phyloP scores from a whole-genome alignment of 2,113 vertebrate genomes.

The Coreoperca whiteheadi region DNA sequence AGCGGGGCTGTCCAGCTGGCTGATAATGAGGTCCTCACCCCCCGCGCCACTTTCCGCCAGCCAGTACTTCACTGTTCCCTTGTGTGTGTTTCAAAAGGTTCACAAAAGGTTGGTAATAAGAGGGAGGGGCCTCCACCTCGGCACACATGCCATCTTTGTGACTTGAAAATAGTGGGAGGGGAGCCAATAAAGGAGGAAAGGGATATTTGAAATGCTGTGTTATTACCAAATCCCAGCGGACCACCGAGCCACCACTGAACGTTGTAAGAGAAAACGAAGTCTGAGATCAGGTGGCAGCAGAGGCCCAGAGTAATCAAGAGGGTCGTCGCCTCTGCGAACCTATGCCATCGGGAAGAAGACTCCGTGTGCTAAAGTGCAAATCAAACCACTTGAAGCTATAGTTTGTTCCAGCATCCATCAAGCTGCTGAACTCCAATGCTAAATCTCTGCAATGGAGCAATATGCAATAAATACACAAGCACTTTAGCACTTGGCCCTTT shows the following conservation, averaged over 20 bases:
- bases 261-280: slow-evolving; percentile 49
- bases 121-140: slow-evolving; percentile 47
- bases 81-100: slow-evolving; percentile 63
- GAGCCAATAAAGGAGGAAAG: slow-evolving; percentile 39
- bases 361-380: no score
- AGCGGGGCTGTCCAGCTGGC: slow-evolving; percentile 62
- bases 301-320: slow-evolving; percentile 2
- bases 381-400: no score
- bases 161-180: slow-evolving; percentile 28
- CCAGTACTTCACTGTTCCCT: slow-evolving; percentile 49
- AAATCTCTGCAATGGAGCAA: no score
- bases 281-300: slow-evolving; percentile 45
- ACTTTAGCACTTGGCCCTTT: no score
- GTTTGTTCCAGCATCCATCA: no score
- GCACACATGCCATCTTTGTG: slow-evolving; percentile 49
- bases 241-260: neutral
- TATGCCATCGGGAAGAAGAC: no score
- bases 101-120: slow-evolving; percentile 71
- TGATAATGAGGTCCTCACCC: slow-evolving; percentile 73
- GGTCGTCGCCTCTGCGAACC: neutral
- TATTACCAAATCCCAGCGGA: slow-evolving; percentile 30
- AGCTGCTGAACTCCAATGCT: no score
- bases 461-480: no score
- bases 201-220: slow-evolving; percentile 36
- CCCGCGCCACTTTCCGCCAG: slow-evolving; percentile 38